These are phyloP conservation scores for Willowsia nigromaculata DNA, from an alignment of 2,888 invertebrate species.

Conservation along the genomic window DNA sequence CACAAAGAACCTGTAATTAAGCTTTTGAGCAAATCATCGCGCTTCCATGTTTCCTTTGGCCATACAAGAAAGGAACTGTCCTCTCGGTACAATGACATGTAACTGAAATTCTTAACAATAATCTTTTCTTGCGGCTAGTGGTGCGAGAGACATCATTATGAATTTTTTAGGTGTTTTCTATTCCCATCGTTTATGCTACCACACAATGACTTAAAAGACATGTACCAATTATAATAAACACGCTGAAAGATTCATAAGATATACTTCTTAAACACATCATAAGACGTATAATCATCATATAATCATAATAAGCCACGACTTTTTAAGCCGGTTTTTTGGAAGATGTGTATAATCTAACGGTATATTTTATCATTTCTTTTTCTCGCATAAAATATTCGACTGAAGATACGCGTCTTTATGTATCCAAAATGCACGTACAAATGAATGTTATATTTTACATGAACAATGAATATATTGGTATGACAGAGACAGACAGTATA, in stretches of 20 bases:
- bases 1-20: background rate
- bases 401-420: background rate
- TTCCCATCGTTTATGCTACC: background rate
- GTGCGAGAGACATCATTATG: background rate
- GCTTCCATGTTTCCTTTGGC: background rate
- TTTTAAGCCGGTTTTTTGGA: slow-evolving; percentile 53
- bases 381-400: background rate
- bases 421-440: no score
- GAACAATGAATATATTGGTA: no score
- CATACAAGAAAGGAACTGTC: background rate
- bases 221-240: slow-evolving; percentile 20
- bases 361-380: slow-evolving; percentile 14
- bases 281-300: slow-evolving; percentile 2
- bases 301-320: slow-evolving; percentile 37
- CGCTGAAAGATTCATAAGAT: slow-evolving; percentile 11
- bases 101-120: background rate
- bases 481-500: no score
- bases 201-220: background rate
- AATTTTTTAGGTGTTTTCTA: background rate
- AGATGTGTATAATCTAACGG: slow-evolving; percentile 56
- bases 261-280: background rate
- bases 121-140: background rate
- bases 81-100: background rate
- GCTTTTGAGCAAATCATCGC: background rate
- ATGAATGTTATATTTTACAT: no score